Evolutionary conservation across 30 jellyfish, hydroid and myxozoan genomes (phyloP), one percentile per base, ranked within the genome.

Genomic region (Hydra vulgaris): DNA sequence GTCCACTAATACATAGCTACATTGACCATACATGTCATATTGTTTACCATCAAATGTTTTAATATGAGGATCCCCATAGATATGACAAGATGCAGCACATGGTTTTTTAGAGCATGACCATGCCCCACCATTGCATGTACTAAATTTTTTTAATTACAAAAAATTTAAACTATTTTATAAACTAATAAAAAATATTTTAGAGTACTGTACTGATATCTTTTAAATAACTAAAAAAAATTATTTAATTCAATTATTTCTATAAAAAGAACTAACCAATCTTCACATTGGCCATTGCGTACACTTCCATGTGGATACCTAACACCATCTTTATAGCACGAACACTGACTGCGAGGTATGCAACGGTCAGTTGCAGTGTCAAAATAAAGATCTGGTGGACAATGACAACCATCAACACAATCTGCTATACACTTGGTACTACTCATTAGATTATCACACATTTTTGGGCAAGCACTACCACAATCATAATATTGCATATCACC

Each of bases 391-490:
- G 66, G 74, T 0, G 90, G 94, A 74, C 99, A 94, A 70, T 94
- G 94, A 80, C 99, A 94, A 18, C 99, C 99, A 85, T 88, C 96
- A 25, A 94, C 99, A 72, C 99, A 94, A 17, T 72, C 74, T 0
- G 95, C 85, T 23, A 76, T 73, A 40, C 99, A 94, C 75, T 69
- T 80, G 19, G 85, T 18, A 12, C 82, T 85, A 21, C 94, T 83
- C 78, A 88, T 88, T 81, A 85, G 8, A 69, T 88, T 94, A 21
- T 88, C 77, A 74, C 99, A 94, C 17, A 84, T 82, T 83, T 94
- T 94, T 69, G 99, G 99, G 76, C 99, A 94, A 26, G 99, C 96
- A 25, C 86, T 77, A n/a, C 96, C 99, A 85, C 99, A 94, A 27
- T 88, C 95, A 23, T 78, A 70, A 86, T 87, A 88, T 53, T 56